Base-by-base conservation (phyloP, 2,797 vertebrate species). In the Petrocephalus schoutedeni region DNA sequence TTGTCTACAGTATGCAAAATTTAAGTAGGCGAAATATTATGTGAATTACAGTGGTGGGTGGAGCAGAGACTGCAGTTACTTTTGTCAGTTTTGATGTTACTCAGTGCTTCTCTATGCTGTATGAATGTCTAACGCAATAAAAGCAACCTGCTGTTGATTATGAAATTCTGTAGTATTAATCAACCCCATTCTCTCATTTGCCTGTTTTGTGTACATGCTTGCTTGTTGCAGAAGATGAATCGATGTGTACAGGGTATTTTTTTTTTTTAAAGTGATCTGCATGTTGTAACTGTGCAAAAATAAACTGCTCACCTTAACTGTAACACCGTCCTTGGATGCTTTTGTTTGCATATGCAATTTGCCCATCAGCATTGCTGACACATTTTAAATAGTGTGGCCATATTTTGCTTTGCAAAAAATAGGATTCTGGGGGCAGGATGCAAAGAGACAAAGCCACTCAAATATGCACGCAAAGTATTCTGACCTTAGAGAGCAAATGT, bases 231-330 rank as follows among this genome's bases (percentile, higher is more conserved):
- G 45, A 12, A 54, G 21, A 67, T 51, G 86, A 53, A 56, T 21
- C n/a, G 49, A 8, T 36, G 16, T 87, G 49, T 87, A 51, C 51
- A 54, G 59, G 28, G 59, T 41, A 41, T 32, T 77, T 87, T 10
- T 23, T 36, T 53, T 6, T 41, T 74, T 54, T 64, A 6, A 32
- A 28, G 49, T 74, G 53, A 77, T 77, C 5, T 56, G 86, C 86
- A 87, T 87, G 86, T 87, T 77, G 51, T 87, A 87, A 54, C 86
- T 77, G 86, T 57, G 51, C 28, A 21, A 77, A 87, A 87, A 74
- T 56, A 87, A 87, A 54, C 49, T 77, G 16, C 23, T 87, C 51
- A 57, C 86, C 53, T 41, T 57, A 54, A 74, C 36, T 49, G 71
- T 49, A 21, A 12, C 5, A 3, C 28, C 49, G 41, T 80, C 36